These are phyloP conservation scores for Cyanistes caeruleus DNA, from an alignment of 2,113 vertebrate genomes.

Conservation along the genomic window DNA sequence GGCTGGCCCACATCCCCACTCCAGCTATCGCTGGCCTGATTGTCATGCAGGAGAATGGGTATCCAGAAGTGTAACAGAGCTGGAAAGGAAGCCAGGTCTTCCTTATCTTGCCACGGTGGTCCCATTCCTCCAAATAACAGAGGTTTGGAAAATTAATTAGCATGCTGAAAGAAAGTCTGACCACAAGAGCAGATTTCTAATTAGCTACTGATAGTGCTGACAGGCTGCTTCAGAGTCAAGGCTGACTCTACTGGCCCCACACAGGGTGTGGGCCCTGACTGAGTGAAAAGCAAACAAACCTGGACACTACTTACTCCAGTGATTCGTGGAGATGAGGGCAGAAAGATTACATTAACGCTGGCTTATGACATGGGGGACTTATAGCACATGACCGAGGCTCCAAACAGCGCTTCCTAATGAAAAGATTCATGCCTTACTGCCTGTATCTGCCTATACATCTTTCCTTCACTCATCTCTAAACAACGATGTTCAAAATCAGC, in stretches of 20 bases:
- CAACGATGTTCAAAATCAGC: neutral
- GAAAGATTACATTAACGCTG: neutral
- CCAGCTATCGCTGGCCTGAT: neutral
- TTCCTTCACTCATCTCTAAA: neutral
- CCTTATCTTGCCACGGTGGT: neutral
- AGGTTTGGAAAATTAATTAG: constrained; percentile 43
- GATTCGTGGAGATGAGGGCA: neutral
- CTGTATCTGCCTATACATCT: neutral
- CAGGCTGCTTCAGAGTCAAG: neutral
- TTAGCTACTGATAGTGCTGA: neutral
- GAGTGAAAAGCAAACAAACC: neutral
- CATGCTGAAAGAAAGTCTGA: constrained; percentile 17
- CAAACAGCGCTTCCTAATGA: accelerated
- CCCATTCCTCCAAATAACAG: neutral
- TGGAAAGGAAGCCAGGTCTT: neutral
- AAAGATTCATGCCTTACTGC: neutral
- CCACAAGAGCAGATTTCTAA: neutral
- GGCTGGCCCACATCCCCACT: neutral
- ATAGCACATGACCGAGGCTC: neutral
- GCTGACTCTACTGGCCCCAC: neutral
- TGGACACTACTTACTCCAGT: neutral
- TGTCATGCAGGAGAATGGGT: neutral
- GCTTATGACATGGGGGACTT: neutral
- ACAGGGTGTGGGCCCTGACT: accelerated
- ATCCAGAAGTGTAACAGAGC: neutral